Percentiles rank a stretch among this genome's conserved stretches.
These are phyloP conservation scores for Clangula hyemalis DNA, from an alignment of 2,797 vertebrate genomes.

Conservation along the genomic window DNA sequence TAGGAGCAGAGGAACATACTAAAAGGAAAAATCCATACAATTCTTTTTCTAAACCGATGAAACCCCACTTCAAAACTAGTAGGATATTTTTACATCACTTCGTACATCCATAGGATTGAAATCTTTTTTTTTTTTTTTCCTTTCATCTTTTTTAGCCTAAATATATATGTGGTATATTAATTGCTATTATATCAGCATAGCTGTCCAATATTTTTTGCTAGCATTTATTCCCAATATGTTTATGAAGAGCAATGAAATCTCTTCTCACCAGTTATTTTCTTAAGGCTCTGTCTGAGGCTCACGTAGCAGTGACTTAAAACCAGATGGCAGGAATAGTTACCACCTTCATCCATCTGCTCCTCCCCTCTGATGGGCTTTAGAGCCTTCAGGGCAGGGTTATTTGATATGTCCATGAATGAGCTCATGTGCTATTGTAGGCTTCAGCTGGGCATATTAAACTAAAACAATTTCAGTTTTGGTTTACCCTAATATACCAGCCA, in stretches of 20 bases:
- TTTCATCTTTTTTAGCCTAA: not conserved
- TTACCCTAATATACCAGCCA: not conserved
- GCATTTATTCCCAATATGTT: not conserved
- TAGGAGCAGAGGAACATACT: not conserved
- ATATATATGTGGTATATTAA: not conserved
- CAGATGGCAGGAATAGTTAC: conserved; percentile 10
- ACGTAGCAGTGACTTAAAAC: not conserved
- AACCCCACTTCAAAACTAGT: not conserved
- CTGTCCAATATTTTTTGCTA: not conserved
- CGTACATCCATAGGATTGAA: not conserved
- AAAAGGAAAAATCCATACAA: not conserved
- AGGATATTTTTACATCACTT: not conserved
- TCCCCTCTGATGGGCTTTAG: not conserved
- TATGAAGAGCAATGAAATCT: not conserved
- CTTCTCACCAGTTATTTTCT: not conserved
- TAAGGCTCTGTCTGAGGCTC: not conserved
- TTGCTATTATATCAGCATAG: not conserved
- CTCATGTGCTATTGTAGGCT: not conserved
- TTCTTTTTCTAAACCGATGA: not conserved
- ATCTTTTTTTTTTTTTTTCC: not conserved
- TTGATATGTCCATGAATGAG: not conserved
- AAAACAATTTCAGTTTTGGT: conserved; percentile 24
- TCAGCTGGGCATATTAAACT: not conserved
- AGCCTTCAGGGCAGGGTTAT: not conserved
- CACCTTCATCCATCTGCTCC: conserved; percentile 22